Evolutionary conservation across 2,113 vertebrate genomes (phyloP).

Genomic region (Podarcis cretensis): DNA sequence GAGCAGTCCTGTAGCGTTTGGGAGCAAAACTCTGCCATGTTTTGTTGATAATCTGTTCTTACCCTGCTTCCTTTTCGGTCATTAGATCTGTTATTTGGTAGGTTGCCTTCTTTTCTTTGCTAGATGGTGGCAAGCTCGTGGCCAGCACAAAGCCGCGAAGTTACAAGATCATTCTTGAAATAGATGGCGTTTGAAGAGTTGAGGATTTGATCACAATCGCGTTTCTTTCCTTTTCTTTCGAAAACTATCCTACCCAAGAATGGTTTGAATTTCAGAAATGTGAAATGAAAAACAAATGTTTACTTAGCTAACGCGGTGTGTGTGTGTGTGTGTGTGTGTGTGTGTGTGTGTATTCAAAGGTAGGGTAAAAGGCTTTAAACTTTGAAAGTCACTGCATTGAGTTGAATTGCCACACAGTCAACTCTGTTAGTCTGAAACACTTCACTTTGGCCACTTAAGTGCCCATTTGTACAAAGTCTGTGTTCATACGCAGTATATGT

Average conservation of each 20-base stretch:
- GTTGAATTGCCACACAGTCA: conserved; percentile 49
- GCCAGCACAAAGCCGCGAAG: conserved; percentile 46
- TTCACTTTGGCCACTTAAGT: conserved; percentile 78
- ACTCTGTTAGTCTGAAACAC: conserved; percentile 68
- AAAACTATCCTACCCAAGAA: conserved; percentile 63
- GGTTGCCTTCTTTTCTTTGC: conserved; percentile 4
- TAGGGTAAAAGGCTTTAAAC: conserved; percentile 65
- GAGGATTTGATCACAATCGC: conserved; percentile 50
- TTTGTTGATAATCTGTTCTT: background rate
- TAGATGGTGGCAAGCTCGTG: conserved; percentile 38
- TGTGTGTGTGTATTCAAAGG: background rate
- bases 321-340: background rate
- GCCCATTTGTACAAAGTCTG: conserved; percentile 76
- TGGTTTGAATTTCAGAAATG: conserved; percentile 65
- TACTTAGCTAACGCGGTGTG: conserved; percentile 38
- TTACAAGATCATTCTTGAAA: conserved; percentile 43
- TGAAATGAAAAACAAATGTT: conserved; percentile 70
- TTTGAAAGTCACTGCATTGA: conserved; percentile 36
- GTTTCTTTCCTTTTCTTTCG: conserved; percentile 29
- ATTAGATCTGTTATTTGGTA: conserved; percentile 39
- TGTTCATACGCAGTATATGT: conserved; percentile 55
- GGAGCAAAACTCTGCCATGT: conserved; percentile 10
- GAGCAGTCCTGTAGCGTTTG: conserved; percentile 49
- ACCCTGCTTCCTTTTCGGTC: conserved; percentile 49
- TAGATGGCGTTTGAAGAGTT: conserved; percentile 27